phyloP scores from a whole-genome alignment of 92 coral and sea anemone genomes.

The Palythoa heliodiscus region DNA sequence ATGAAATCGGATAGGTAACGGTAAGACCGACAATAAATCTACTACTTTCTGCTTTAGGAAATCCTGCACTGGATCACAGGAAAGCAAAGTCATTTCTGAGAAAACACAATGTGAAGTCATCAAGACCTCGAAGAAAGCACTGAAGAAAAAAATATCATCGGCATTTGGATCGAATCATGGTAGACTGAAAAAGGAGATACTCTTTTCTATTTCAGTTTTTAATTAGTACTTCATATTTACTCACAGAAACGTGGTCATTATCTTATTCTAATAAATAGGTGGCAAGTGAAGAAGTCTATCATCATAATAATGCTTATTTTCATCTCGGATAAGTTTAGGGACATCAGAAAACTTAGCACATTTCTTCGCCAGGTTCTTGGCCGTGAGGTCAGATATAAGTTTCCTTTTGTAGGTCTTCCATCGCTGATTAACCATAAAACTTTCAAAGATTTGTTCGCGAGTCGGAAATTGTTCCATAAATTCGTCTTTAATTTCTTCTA shows the following conservation, averaged over 20 bases:
- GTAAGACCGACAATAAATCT: background rate
- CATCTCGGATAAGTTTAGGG: constrained; percentile 26
- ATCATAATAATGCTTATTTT: constrained; percentile 32
- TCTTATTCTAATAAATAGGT: background rate
- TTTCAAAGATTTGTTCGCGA: constrained; percentile 40
- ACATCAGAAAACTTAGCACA: constrained; percentile 22
- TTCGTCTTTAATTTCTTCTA: constrained; percentile 23
- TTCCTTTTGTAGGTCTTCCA: constrained; percentile 34
- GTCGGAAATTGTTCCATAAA: constrained; percentile 34
- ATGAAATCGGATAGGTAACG: no score
- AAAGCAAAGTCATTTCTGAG: constrained; percentile 2
- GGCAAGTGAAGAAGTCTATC: constrained; percentile 13
- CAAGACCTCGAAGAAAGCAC: background rate
- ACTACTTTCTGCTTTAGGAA: background rate
- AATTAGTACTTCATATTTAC: background rate
- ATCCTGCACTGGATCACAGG: background rate
- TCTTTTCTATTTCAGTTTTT: background rate
- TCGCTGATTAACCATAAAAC: constrained; percentile 32
- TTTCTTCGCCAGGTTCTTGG: background rate
- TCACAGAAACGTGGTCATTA: background rate
- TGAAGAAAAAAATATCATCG: background rate
- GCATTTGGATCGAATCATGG: background rate
- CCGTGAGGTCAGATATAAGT: constrained; percentile 21
- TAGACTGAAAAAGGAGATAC: background rate
- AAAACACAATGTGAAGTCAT: background rate